Conservation (phyloP, 2,113 vertebrate species). For the Actenoides hombroni region DNA sequence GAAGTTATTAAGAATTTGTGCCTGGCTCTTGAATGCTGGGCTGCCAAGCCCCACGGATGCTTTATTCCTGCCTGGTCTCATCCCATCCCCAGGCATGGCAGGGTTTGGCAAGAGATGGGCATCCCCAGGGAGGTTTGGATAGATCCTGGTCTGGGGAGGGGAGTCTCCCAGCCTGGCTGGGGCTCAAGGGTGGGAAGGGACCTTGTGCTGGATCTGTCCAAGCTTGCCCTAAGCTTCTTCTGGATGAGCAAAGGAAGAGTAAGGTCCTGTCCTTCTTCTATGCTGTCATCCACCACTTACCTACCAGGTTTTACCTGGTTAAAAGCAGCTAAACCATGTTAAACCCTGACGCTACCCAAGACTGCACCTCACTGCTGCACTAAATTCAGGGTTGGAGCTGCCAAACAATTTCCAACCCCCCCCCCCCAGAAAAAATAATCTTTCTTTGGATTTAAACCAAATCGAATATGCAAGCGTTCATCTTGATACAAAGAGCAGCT, state of each 20-base stretch:
- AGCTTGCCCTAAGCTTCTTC: background rate
- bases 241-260: background rate
- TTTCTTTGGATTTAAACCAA: background rate
- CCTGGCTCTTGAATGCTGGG: background rate
- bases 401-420: rapidly evolving
- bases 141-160: background rate
- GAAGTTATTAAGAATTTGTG: background rate
- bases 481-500: background rate
- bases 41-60: background rate
- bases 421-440: background rate
- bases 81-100: no score
- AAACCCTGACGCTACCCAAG: background rate
- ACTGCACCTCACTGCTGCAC: background rate
- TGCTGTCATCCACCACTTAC: background rate
- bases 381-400: background rate
- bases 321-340: background rate
- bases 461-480: rapidly evolving
- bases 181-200: background rate
- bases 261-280: background rate
- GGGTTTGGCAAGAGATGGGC: background rate
- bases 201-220: background rate
- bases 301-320: background rate
- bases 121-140: background rate
- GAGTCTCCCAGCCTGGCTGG: rapidly evolving
- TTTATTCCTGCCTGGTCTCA: background rate